Conservation (phyloP, 2,797 vertebrate species). For the Bradypodion pumilum region DNA sequence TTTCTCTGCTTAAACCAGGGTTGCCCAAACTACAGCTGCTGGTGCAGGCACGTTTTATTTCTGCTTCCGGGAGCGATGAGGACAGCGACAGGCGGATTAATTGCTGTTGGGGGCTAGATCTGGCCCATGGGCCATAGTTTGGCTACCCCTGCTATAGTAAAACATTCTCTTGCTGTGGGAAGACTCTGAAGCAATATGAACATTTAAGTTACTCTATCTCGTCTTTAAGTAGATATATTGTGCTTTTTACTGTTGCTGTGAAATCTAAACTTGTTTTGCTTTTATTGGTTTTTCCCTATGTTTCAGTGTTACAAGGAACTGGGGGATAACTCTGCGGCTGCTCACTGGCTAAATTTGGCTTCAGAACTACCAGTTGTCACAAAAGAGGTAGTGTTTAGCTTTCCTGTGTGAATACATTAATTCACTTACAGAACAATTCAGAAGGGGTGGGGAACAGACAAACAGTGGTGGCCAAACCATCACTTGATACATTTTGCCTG, state of each 20-base stretch:
- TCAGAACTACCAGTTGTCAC: constrained; percentile 73
- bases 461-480: neutral
- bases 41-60: too few species aligned
- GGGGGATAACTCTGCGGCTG: constrained; percentile 81
- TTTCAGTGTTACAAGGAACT: constrained; percentile 89
- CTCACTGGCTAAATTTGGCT: constrained; percentile 84
- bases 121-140: too few species aligned
- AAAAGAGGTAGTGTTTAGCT: constrained; percentile 70
- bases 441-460: neutral
- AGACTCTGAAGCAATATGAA: neutral
- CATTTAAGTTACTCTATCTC: neutral
- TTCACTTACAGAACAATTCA: neutral
- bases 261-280: neutral
- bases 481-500: neutral
- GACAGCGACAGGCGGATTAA: too few species aligned
- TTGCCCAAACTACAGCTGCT: too few species aligned
- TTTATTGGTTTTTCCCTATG: neutral
- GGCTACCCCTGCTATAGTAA: rapidly evolving
- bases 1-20: too few species aligned
- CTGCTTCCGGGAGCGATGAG: too few species aligned
- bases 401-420: neutral
- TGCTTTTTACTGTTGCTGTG: neutral
- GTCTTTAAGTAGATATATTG: neutral
- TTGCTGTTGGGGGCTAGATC: too few species aligned
- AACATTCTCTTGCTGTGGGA: neutral